Conservation (phyloP, 2,113 vertebrate genomes). For the Orientallactaga bullata region DNA sequence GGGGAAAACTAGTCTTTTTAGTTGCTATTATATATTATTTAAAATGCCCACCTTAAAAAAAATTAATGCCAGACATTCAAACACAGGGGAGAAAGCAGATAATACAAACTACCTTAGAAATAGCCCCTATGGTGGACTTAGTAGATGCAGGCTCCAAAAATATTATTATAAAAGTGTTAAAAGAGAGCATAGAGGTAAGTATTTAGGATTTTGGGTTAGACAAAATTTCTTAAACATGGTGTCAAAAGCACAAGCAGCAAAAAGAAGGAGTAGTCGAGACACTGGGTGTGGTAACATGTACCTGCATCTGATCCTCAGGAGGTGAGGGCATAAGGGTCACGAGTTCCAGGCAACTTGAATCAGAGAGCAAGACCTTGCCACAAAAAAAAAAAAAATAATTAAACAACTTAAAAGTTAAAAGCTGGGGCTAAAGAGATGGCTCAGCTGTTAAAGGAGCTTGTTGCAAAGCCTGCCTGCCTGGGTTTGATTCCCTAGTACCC, state of each 20-base stretch:
- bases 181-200: not conserved
- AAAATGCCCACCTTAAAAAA: not conserved
- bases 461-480: too few relatives aligned
- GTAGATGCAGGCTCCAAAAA: not conserved
- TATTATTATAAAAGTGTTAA: not conserved
- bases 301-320: not conserved
- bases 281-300: too few relatives aligned
- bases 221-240: not conserved
- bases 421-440: too few relatives aligned
- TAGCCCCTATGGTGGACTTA: not conserved
- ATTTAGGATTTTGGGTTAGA: not conserved
- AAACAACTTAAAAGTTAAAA: too few relatives aligned
- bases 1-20: not conserved
- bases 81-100: not conserved
- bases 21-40: not conserved
- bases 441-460: too few relatives aligned
- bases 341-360: not conserved
- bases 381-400: too few relatives aligned
- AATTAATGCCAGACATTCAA: not conserved
- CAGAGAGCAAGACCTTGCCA: too few relatives aligned
- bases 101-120: not conserved
- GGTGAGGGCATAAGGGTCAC: not conserved
- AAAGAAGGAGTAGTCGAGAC: too few relatives aligned
- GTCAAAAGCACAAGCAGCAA: too few relatives aligned
- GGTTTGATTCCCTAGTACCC: too few relatives aligned